phyloP scores from a whole-genome alignment of 2,888 invertebrate genomes.

The Biston stratarius region DNA sequence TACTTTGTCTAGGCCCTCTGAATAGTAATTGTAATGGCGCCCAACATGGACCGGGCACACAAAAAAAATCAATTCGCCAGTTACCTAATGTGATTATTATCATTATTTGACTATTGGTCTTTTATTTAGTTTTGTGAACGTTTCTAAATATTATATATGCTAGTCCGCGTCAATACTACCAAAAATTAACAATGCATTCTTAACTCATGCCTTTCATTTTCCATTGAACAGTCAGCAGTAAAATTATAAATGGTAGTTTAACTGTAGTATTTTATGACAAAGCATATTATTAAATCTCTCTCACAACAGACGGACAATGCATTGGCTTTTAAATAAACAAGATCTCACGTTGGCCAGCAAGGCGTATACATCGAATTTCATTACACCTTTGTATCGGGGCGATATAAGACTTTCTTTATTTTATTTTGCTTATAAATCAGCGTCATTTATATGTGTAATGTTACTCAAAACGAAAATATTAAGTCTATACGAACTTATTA shows the following conservation, averaged over 20 bases:
- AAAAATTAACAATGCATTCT: neutral
- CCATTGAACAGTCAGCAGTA: conserved; percentile 5
- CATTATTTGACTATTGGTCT: too few relatives aligned
- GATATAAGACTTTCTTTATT: too few relatives aligned
- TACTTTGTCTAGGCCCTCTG: too few relatives aligned
- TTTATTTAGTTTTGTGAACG: too few relatives aligned
- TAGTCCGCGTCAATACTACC: neutral
- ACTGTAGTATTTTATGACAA: conserved; percentile 9
- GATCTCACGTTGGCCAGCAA: conserved; percentile 34
- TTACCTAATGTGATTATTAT: too few relatives aligned
- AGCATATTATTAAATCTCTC: conserved; percentile 21
- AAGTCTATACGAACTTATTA: too few relatives aligned
- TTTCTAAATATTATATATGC: neutral
- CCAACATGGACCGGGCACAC: neutral
- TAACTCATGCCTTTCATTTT: conserved; percentile 3
- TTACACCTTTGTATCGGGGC: neutral
- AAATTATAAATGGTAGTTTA: conserved; percentile 3
- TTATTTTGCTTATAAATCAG: too few relatives aligned
- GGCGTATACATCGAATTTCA: conserved; percentile 10
- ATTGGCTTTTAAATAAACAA: conserved; percentile 28
- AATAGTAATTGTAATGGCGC: neutral
- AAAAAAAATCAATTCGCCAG: neutral
- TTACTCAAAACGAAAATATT: too few relatives aligned
- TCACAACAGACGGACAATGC: conserved; percentile 25
- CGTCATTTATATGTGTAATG: too few relatives aligned